A percentile compares a stretch with the other conserved stretches of the same genome.
These are phyloP conservation scores for Bujurquina vittata DNA, from an alignment of 2,113 vertebrate species.

Conservation along the genomic window DNA sequence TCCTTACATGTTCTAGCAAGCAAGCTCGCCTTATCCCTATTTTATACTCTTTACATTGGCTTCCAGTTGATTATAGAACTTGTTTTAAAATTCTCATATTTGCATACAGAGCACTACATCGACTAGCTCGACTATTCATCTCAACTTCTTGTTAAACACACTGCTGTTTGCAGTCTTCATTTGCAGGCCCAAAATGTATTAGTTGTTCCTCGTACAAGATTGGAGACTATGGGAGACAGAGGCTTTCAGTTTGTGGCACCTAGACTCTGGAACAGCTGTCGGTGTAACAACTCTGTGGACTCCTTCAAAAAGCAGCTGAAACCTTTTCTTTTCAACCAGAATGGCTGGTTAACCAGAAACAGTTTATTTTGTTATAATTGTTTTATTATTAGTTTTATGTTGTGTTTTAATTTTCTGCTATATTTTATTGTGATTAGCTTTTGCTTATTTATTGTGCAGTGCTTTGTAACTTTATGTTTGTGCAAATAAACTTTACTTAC, in stretches of 20 bases:
- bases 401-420: background rate
- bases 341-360: no score
- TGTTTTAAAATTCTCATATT: background rate
- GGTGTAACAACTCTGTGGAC: background rate
- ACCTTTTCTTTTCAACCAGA: background rate
- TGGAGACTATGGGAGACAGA: background rate
- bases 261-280: background rate
- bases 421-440: background rate
- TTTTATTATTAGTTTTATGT: background rate
- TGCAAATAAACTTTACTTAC: background rate
- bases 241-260: background rate
- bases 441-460: background rate
- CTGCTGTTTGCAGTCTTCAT: background rate
- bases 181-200: background rate
- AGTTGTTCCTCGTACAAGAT: background rate
- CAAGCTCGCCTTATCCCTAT: background rate
- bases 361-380: no score
- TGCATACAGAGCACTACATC: background rate
- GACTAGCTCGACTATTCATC: background rate
- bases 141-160: background rate
- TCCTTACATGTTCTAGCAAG: background rate
- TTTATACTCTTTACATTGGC: background rate
- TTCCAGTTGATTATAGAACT: background rate
- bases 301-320: background rate
- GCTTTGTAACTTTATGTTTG: background rate